phyloP scores from a whole-genome alignment of 2,113 vertebrate genomes.

The Origma solitaria region DNA sequence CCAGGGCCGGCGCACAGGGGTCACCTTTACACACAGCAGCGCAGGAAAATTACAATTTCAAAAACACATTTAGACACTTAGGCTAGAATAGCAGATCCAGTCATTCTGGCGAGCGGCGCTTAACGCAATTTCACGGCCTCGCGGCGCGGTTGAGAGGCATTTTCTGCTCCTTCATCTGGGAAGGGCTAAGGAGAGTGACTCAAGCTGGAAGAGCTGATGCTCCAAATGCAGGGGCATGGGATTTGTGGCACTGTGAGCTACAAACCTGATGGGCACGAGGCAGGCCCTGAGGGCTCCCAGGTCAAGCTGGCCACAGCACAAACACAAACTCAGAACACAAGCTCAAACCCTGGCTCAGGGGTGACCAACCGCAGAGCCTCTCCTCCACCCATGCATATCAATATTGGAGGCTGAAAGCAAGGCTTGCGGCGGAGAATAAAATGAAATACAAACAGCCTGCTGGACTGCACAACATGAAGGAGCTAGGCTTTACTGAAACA shows the following conservation, averaged over 20 bases:
- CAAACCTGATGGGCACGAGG: background rate
- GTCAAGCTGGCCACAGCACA: background rate
- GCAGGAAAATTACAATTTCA: slow-evolving; percentile 70
- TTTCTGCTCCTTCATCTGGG: background rate
- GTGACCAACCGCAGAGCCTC: background rate
- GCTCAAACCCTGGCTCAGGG: accelerated
- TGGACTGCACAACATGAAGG: background rate
- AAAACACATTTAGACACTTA: slow-evolving; percentile 47
- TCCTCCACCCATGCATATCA: background rate
- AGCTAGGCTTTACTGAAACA: background rate
- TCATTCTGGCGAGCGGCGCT: slow-evolving; percentile 32
- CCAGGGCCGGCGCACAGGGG: slow-evolving; percentile 23
- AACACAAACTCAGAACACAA: background rate
- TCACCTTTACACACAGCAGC: slow-evolving; percentile 78
- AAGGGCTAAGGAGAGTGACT: background rate
- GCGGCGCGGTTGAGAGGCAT: background rate
- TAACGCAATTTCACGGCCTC: slow-evolving; percentile 62
- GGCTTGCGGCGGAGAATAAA: background rate
- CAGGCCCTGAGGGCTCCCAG: no score
- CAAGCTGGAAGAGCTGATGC: background rate
- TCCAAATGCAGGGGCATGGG: background rate
- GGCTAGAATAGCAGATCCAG: slow-evolving; percentile 61
- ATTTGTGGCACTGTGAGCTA: background rate
- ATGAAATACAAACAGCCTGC: background rate
- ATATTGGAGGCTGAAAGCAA: background rate